Evolutionary conservation across 2,113 vertebrate genomes (phyloP).

Genomic region (Zosterops borbonicus): DNA sequence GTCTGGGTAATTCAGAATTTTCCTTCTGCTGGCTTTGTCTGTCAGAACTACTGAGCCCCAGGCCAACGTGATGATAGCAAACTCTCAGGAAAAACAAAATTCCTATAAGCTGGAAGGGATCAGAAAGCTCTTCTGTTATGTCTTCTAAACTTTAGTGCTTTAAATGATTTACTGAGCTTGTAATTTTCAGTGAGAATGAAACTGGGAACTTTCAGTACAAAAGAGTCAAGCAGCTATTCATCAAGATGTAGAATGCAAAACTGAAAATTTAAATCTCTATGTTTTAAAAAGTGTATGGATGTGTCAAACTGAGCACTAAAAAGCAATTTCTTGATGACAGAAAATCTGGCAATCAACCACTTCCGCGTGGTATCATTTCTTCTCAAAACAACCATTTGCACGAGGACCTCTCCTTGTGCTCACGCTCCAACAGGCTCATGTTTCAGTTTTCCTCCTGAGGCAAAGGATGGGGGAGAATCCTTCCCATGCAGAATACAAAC

Average conservation of each 20-base stretch:
- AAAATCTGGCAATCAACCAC: background rate
- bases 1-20: background rate
- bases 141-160: background rate
- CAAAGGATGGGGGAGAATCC: background rate
- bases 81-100: background rate
- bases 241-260: background rate
- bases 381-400: background rate
- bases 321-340: background rate
- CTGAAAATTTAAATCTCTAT: background rate
- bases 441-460: background rate
- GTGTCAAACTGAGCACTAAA: background rate
- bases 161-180: background rate
- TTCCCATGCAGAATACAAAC: background rate
- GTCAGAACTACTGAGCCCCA: background rate
- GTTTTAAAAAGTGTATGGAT: background rate
- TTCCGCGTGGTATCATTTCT: background rate
- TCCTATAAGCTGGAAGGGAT: background rate
- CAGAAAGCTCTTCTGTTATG: background rate
- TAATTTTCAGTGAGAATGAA: background rate
- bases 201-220: background rate
- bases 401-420: background rate
- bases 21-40: background rate
- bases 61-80: rapidly evolving
- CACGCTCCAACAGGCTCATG: background rate
- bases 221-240: background rate